Conservation (phyloP, 2,797 vertebrate genomes). For the Sebastes reedi region DNA sequence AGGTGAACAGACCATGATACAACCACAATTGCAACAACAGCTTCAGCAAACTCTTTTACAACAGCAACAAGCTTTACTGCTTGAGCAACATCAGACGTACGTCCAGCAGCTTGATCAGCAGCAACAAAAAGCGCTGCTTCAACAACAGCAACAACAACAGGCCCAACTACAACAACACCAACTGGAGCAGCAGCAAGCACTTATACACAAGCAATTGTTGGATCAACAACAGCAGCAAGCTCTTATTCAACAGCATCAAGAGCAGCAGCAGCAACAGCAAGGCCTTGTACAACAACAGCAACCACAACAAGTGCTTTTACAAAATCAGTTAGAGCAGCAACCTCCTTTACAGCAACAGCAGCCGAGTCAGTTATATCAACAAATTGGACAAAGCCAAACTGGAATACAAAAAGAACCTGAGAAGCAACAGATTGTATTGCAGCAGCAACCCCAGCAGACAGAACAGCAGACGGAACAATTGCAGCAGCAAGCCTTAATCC, state of each 20-base stretch:
- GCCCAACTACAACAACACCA: slow-evolving; percentile 64
- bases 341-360: slow-evolving; percentile 56
- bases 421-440: slow-evolving; percentile 59
- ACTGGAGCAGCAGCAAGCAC: slow-evolving; percentile 60
- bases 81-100: slow-evolving; percentile 69
- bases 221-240: slow-evolving; percentile 69
- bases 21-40: slow-evolving; percentile 69
- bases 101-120: slow-evolving; percentile 73
- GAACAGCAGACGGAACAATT: slow-evolving; percentile 68
- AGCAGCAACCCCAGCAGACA: slow-evolving; percentile 66
- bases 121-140: slow-evolving; percentile 73
- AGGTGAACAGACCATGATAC: slow-evolving; percentile 65
- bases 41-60: slow-evolving; percentile 58
- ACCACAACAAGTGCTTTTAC: slow-evolving; percentile 60
- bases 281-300: slow-evolving; percentile 50
- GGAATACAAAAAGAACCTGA: slow-evolving; percentile 66
- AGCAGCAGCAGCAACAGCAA: slow-evolving; percentile 52
- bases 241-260: slow-evolving; percentile 65
- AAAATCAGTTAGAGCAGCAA: slow-evolving; percentile 71
- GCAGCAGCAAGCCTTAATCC: slow-evolving; percentile 65
- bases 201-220: slow-evolving; percentile 67
- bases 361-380: slow-evolving; percentile 64
- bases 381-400: slow-evolving; percentile 54
- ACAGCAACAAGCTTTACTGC: slow-evolving; percentile 56
- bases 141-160: slow-evolving; percentile 72